Base-by-base conservation (phyloP, 2,888 invertebrate genomes). In the Cheilosia grossa region DNA sequence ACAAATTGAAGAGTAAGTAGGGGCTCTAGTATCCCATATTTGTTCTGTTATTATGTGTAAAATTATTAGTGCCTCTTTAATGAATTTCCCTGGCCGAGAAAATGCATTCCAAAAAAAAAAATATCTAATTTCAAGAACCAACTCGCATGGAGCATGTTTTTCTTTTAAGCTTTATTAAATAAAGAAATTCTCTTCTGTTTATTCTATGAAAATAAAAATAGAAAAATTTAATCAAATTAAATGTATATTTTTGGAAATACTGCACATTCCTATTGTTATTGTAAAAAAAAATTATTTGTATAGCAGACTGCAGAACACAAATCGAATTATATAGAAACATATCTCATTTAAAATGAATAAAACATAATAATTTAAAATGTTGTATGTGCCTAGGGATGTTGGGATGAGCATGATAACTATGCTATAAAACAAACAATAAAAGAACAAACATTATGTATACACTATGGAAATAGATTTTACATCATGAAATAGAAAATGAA, bases 251-350 rank as follows among this genome's bases (percentile, higher is more conserved):
- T 64, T 51, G 44, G 30, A 37, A 75, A 63, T 47, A 67, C 40
- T 44, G 51, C 67, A 85, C 85, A 85, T 85, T 85, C 85, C 85
- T 72, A 42, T 53, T 74, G 47, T 80, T 27, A 37, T 59, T 64
- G 13, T 30, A 19, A 33, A 33, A 47, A 37, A 37, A 37, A 37
- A 37, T 37, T 13, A 40, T n/a, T 69, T 37, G 66, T 33, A 47
- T 19, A 64, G 53, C 53, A 51, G 53, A 70, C 40, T 37, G 40
- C 44, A 27, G 24, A 47, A 56, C 54, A 61, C 59, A 64, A 64
- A 51, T 66, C 44, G n/a, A 67, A 53, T 27, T 66, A 72, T 49
- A 44, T 58, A 58, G 24, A 61, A 69, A 83, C 85, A 85, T 85
- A 85, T 81, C 85, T 75, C 59, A 74, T 70, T 69, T 15, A 30